These are phyloP conservation scores for Idaea biselata DNA, from an alignment of 2,888 invertebrate genomes.

Conservation along the genomic window DNA sequence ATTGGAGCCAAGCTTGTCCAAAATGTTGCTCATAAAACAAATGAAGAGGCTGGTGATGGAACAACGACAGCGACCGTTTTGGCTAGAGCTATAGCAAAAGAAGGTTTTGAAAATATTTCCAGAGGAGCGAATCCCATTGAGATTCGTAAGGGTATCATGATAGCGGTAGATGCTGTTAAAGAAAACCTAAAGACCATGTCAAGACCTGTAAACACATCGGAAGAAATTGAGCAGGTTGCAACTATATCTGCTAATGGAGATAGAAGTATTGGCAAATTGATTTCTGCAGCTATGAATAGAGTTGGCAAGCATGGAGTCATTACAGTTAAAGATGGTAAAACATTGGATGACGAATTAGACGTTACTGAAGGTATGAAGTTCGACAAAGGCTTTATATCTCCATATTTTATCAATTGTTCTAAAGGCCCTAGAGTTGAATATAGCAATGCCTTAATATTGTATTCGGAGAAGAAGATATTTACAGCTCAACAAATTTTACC, in stretches of 20 bases:
- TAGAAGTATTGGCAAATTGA: slow-evolving; percentile 91
- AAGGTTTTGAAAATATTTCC: slow-evolving; percentile 98
- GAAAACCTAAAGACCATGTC: slow-evolving; percentile 92
- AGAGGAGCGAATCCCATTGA: slow-evolving; percentile 98
- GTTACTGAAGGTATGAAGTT: slow-evolving; percentile 99
- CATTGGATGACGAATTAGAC: slow-evolving; percentile 95
- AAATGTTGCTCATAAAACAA: slow-evolving; percentile 99
- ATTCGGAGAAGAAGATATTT: slow-evolving; percentile 98
- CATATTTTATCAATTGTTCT: slow-evolving; percentile 98
- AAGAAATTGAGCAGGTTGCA: slow-evolving; percentile 99
- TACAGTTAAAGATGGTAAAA: slow-evolving; percentile 99
- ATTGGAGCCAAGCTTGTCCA: slow-evolving; percentile 98
- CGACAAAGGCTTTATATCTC: slow-evolving; percentile 98
- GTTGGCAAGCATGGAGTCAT: slow-evolving; percentile 99
- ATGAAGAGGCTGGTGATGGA: slow-evolving; percentile 99
- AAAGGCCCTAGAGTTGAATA: slow-evolving; percentile 99
- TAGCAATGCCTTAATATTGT: slow-evolving; percentile 94
- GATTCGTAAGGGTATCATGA: slow-evolving; percentile 93
- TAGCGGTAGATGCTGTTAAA: slow-evolving; percentile 96
- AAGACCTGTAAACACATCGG: slow-evolving; percentile 94
- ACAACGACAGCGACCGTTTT: slow-evolving; percentile 99
- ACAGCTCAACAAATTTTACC: slow-evolving; percentile 96
- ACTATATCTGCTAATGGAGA: slow-evolving; percentile 99
- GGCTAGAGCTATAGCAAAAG: slow-evolving; percentile 98
- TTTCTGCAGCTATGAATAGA: slow-evolving; percentile 96